Evolutionary conservation across 2,888 invertebrate species (phyloP).

Genomic region (Cheilosia variabilis): DNA sequence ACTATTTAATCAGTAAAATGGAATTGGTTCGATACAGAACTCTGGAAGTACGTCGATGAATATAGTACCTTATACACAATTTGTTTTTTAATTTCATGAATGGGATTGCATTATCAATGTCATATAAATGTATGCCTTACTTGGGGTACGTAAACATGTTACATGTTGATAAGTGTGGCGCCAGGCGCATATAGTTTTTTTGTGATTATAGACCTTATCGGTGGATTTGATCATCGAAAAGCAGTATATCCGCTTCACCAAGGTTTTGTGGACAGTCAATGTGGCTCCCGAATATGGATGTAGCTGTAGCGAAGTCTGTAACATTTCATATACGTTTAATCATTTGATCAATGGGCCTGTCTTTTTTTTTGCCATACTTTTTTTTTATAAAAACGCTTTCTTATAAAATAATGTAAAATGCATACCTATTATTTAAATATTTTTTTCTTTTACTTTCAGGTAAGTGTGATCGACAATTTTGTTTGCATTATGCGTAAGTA

Average conservation of each 20-base stretch:
- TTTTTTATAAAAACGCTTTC: too few relatives aligned
- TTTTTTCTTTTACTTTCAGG: not conserved
- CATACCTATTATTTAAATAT: too few relatives aligned
- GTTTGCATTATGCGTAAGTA: not conserved
- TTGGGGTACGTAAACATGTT: constrained; percentile 23
- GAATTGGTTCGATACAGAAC: constrained; percentile 15
- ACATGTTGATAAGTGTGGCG: constrained; percentile 40
- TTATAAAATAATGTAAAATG: not conserved
- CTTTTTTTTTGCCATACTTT: not conserved
- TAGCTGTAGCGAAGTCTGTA: not conserved
- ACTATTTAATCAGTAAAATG: constrained; percentile 10
- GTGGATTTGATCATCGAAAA: not conserved
- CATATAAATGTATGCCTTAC: constrained; percentile 25
- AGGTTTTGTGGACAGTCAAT: not conserved
- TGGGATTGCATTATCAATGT: constrained; percentile 27
- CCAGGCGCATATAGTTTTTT: not conserved
- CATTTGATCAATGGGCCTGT: not conserved
- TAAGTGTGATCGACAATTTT: not conserved
- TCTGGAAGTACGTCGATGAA: not conserved
- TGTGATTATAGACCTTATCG: constrained; percentile 21
- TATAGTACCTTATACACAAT: too few relatives aligned
- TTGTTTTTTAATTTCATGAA: constrained; percentile 17
- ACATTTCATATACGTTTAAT: not conserved
- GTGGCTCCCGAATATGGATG: too few relatives aligned
- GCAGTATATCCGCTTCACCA: not conserved